Evolutionary conservation across 2,888 invertebrate species (phyloP), one percentile per base, ranked within the genome.

Genomic region (Trichacis sp.): DNA sequence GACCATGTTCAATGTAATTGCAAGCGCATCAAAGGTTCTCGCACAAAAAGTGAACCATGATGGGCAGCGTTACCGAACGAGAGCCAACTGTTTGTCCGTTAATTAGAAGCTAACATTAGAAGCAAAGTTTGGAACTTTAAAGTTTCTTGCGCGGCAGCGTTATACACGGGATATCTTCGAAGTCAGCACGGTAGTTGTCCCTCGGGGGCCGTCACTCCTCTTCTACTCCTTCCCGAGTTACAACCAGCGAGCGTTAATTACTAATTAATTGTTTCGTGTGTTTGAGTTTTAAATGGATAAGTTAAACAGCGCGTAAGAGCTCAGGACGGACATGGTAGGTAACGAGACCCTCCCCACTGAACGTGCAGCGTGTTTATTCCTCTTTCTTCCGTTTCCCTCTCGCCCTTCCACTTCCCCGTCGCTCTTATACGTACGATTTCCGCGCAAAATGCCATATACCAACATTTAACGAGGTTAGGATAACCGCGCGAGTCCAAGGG

Each of bases 71-170:
- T 72, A 68, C 76, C 73, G 77, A 79, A 77, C 74, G 77, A 70
- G 73, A 72, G 73, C 77, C 73, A 74, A 76, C 78, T 83, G 79
- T 83, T 84, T 83, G 81, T 82, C 81, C 78, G 78, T 79, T 84
- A 83, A 83, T 83, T 84, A 82, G 80, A 82, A 83, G 81, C 80
- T 81, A 84, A 84, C 82, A 79, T 76, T 72, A 69, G 75, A 79
- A 78, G 76, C 76, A 72, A 80, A 82, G 77, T 82, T 82, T 55
- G 60, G 51, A 83, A 83, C 76, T 82, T 80, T 78, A 80, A 82
- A 83, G 81, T 83, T 83, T 83, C 81, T 83, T 81, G 79, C 77
- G 68, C 69, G 75, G 69, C 70, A 70, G 71, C 56, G 47, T 56
- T 50, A 56, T 56, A 15, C 58, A 29, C 30, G 64, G 65, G 56